Evolutionary conservation across 2,888 invertebrate species (phyloP), one percentile per base, ranked within the genome.

Genomic region (Thecophora atra): DNA sequence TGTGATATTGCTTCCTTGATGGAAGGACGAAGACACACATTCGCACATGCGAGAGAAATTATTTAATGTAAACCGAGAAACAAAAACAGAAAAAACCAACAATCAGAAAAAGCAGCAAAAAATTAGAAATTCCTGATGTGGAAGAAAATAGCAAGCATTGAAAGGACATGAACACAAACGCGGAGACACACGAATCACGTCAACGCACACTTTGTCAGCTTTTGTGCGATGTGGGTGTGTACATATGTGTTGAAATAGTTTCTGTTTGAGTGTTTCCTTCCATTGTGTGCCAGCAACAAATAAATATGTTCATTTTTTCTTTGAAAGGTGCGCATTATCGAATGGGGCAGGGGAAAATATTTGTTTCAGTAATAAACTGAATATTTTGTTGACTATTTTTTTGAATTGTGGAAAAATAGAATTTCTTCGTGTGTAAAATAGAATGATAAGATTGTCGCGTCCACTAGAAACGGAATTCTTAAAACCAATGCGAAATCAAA

Each of bases 1-100:
- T 81, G 81, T 80, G 81, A 79, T 81, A 81, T 81, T 81, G 80
- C 81, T 81, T 81, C 81, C 81, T 77, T 79, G 77, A 81, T 81
- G 52, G 54, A 52, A 19, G 54, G 67, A 67, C 54, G 15, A 47
- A 71, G 56, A 21, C 26, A 26, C n/a, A 66, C 24, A 71, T 30
- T 52, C 62, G 30, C n/a, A 37, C 15, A n/a, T n/a, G 37, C n/a
- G 21, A 52, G n/a, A 56, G 11, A 52, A 44, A 19, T 56, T 24
- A 67, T 28, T 17, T n/a, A 64, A 54, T 63, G 44, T 42, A 76
- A 72, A 74, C 74, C 69, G 52, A 7, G 47, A 44, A 51, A 58
- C 3, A 47, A 30, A 37, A 63, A 63, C 69, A 52, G 54, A 68
- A 73, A 73, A 44, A 58, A 19, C 24, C n/a, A 74, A 30, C 30